Evolutionary conservation across 1,140 invertebrate genomes (phyloP).

Genomic region (Metopolophium dirhodum): DNA sequence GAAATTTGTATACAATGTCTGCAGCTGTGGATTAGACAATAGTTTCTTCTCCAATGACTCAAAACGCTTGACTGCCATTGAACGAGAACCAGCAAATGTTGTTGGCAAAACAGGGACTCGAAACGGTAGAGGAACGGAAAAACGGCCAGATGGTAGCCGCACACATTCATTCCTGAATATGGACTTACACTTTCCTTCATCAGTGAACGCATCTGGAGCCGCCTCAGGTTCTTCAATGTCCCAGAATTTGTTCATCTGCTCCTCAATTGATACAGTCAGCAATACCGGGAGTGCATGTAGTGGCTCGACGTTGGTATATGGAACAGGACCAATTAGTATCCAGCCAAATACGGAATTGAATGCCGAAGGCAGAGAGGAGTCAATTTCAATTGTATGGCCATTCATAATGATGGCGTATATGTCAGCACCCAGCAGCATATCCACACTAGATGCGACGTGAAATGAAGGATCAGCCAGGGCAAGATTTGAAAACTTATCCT

Average conservation of each 20-base stretch:
- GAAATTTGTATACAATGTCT: too few species aligned
- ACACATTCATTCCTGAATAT: background rate
- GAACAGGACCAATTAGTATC: slow-evolving; percentile 24
- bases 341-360: slow-evolving; percentile 19
- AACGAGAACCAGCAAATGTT: too few species aligned
- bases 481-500: background rate
- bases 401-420: background rate
- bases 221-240: background rate
- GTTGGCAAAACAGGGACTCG: too few species aligned
- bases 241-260: background rate
- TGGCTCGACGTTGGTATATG: slow-evolving; percentile 38
- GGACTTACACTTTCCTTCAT: background rate
- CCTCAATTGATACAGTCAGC: background rate
- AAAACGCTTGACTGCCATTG: too few species aligned
- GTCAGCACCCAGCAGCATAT: slow-evolving; percentile 10
- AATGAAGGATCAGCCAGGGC: background rate
- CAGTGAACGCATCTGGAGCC: background rate
- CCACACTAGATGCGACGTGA: background rate
- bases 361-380: background rate
- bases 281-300: background rate
- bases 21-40: too few species aligned
- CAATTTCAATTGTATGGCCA: background rate
- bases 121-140: too few species aligned
- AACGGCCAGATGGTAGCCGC: too few species aligned
- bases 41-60: too few species aligned